Base-by-base conservation (phyloP, 1,140 invertebrate species). In the Muscidifurax raptorellus region DNA sequence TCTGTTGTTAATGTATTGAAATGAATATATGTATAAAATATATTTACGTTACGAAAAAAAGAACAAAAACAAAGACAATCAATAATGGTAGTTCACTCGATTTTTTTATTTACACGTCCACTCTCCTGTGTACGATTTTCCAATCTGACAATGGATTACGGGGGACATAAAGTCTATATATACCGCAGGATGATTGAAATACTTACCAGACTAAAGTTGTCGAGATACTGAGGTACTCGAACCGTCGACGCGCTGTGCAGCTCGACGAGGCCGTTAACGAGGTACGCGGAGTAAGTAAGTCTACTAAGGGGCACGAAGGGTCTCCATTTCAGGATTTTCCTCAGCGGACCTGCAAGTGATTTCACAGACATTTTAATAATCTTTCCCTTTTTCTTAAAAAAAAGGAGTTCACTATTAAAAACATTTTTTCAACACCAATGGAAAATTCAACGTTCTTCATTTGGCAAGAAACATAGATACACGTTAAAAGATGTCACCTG, bases 211-310 rank as follows among this genome's bases (percentile, higher is more conserved):
- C 91, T 89, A 87, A 92, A 92, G 87, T 90, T 91, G 83, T 92
- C 93, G 85, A 94, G 90, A 89, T 93, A 92, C 64, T 90, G 90
- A 22, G 95, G 94, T 87, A 94, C 93, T 87, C 95, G 92, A 72
- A 94, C 89, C 79, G 94, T 94, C 22, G 94, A 94, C 10, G 94
- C 90, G 80, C 93, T 93, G 89, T 95, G 94, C 81, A 96, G 90
- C 89, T 95, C 95, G 2, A 96, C 93, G 30, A 96, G 92, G 3
- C 95, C 95, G 88, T 96, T 96, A 10, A 96, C 94, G 40, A 96
- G 93, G 89, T 96, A 96, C 74, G 96, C 95, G 82, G 95, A 95
- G 89, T 95, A 96, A n/a, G 95, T 95, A 77, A 96, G 90, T 85
- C 95, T 93, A 80, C 95, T 95, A 64, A 96, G 92, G 27, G 95